Evolutionary conservation across 2,797 vertebrate species (phyloP), one percentile per base, ranked within the genome.

Genomic region (Mastacembelus armatus): DNA sequence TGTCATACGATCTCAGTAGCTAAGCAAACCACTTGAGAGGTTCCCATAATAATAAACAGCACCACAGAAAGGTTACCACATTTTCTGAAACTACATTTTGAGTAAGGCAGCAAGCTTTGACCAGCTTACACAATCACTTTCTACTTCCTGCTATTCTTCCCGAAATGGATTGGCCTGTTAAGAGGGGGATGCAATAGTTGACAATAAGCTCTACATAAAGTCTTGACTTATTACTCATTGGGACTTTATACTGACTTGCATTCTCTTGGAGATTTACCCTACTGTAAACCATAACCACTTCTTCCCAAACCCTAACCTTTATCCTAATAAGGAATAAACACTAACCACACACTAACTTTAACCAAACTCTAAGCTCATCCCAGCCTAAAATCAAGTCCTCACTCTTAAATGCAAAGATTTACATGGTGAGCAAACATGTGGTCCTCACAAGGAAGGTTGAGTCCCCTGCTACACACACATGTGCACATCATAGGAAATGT

Each of bases 71-170:
- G 33, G 36, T 74, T 55, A 49, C 11, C 24, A 10, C 32, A 35
- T 79, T 27, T 26, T 69, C 19, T 58, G 30, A 76, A 63, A 39
- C 22, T 27, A 18, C 26, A 42, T 39, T 65, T 33, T 45, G 54
- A 71, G 50, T 49, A 7, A 60, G 22, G 61, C 68, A 10, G 21
- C 40, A 55, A 54, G 42, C 66, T 67, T 38, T 62, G 42, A 70
- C 47, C 66, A 51, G 49, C 64, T 76, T 72, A 80, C 85, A 62
- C 73, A 80, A 77, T 58, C 66, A 81, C 78, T 85, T 83, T 85
- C 86, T 81, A 64, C 66, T 88, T 88, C 81, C 84, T 83, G 70
- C 64, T 42, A 78, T 88, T 88, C 66, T 86, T 84, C 64, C 81
- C 18, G 1, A 40, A 83, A 75, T 68, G 66, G 54, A 83, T 69